Base-by-base conservation (phyloP, 2,888 invertebrate species). In the Pyrrhia umbra region DNA sequence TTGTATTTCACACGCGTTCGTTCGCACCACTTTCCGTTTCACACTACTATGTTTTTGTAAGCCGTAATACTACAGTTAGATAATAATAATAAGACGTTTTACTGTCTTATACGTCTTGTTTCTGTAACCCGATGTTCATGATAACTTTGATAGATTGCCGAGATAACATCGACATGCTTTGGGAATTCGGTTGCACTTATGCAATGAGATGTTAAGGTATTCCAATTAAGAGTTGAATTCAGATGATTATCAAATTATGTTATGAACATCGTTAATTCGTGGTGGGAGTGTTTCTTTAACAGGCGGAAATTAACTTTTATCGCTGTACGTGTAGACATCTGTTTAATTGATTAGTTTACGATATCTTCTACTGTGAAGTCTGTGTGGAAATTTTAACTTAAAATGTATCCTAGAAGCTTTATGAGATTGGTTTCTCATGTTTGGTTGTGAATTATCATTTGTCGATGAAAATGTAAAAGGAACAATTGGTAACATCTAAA, bases 21-120 rank as follows among this genome's bases (percentile, higher is more conserved):
- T 89, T 91, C 86, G 86, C 88, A 89, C 83, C 83, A 88, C 91
- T 92, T 91, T 92, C 91, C 79, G 87, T 92, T 92, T 91, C 89
- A 80, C 83, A 80, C 81, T 82, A 79, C 77, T 63, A 75, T 57
- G 74, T 82, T 79, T 82, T 81, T 81, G 70, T 61, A 58, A 68
- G 50, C 25, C 50, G 52, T 51, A 75, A 75, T 75, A 54, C 70
- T 68, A 40, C 47, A 37, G 77, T 86, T 84, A 81, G 82, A 80
- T 85, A 85, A 85, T 75, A 69, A 80, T 85, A 85, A 85, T 75
- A 69, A 54, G 67, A 55, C 47, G 65, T 67, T 71, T 75, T 73
- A 72, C 67, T 71, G 75, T 71, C 65, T 73, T 60, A 64, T 21
- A 34, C 43, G 45, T 60, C 63, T 69, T 61, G 63, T 76, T 75